Conservation (phyloP, 2,797 vertebrate genomes). For the Acanthis flammea region DNA sequence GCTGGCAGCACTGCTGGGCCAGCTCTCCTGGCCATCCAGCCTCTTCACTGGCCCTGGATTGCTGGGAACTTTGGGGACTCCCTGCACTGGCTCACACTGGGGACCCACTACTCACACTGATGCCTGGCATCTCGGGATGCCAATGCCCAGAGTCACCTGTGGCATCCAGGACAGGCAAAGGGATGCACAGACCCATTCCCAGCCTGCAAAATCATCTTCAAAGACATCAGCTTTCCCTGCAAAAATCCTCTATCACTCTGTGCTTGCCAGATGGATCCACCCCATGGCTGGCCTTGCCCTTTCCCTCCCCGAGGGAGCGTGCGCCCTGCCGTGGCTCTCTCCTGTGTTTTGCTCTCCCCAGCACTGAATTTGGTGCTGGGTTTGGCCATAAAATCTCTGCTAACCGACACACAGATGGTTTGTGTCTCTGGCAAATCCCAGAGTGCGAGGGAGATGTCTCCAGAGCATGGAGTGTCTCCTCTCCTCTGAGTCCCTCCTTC, state of each 20-base stretch:
- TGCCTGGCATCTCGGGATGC: neutral
- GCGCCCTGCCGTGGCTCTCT: neutral
- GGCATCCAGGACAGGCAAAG: neutral
- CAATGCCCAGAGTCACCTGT: fast-evolving
- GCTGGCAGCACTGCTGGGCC: neutral
- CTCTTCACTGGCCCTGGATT: fast-evolving
- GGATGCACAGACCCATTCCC: neutral
- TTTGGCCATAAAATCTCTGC: constrained; percentile 8
- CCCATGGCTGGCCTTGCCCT: neutral
- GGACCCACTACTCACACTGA: neutral
- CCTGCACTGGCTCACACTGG: fast-evolving
- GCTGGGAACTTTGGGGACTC: neutral
- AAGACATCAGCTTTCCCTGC: neutral
- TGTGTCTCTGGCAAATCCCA: constrained; percentile 52
- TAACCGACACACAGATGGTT: constrained; percentile 40
- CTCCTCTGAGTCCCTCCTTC: neutral
- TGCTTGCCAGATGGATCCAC: neutral
- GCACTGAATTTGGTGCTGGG: neutral
- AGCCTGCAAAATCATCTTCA: neutral
- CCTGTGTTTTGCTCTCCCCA: neutral
- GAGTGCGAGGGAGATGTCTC: constrained; percentile 30
- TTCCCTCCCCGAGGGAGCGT: fast-evolving
- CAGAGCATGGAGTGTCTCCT: neutral
- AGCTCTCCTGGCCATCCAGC: neutral
- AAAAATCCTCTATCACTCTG: neutral